Base-by-base conservation (phyloP, 2,113 vertebrate species). In the Odontophorus gujanensis region DNA sequence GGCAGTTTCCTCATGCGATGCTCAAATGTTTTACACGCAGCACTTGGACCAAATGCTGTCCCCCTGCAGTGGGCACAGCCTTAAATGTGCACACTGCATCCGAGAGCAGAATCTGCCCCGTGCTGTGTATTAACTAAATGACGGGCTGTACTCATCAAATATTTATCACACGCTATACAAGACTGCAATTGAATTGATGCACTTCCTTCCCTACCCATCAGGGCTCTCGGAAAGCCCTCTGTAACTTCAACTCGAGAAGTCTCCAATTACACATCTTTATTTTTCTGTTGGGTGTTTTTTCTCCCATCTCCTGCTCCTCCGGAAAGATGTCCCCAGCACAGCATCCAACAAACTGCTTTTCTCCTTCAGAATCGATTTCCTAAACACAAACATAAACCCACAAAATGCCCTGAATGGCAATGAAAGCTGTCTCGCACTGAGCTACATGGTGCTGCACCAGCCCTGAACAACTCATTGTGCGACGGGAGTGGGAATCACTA, bases 221-320 rank as follows among this genome's bases (percentile, higher is more conserved):
- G 76, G 71, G 88, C n/a, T 77, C 67, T 86, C 88, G 59, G 82
- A 74, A 78, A 96, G 61, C 58, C 84, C 83, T 89, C 76, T 94
- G 55, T 77, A 93, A 92, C 80, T 78, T 51, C 74, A 68, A n/a
- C 74, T 67, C n/a, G 0, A 47, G 43, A 63, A 87, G 76, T 82
- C 93, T 93, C 94, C 71, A 20, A 48, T 85, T 92, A 93, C 48
- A 77, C 25, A 85, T 38, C 63, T 85, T 69, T 55, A 42, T 85
- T 87, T 94, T 91, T 55, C 86, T 22, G 7, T 22, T 11, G 9
- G 34, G 55, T 58, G 40, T 76, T 81, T 92, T 48, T 19, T 18
- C 75, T n/a, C n/a, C n/a, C n/a, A n/a, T n/a, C n/a, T n/a, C n/a
- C n/a, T n/a, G n/a, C n/a, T n/a, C n/a, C n/a, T n/a, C n/a, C n/a